Percentiles rank a stretch among this genome's conserved stretches.
phyloP scores from a whole-genome alignment of 2,888 invertebrate species.

The Dryomyza anilis region DNA sequence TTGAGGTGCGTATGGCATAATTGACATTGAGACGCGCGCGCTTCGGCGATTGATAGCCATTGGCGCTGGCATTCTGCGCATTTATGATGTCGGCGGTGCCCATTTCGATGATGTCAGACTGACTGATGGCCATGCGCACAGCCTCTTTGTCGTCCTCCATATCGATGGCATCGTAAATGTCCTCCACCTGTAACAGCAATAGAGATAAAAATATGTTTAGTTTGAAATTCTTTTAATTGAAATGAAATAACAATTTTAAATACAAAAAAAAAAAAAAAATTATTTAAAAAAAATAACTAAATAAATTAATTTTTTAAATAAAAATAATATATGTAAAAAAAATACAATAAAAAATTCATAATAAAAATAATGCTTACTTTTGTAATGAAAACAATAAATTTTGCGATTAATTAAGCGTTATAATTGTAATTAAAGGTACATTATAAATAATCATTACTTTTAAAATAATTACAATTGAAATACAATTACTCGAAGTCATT shows the following conservation, averaged over 20 bases:
- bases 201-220: not conserved
- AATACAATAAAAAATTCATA: conserved; percentile 5
- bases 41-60: conserved; percentile 62
- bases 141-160: conserved; percentile 66
- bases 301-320: not conserved
- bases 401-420: too few relatives aligned
- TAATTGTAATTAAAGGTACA: too few relatives aligned
- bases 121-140: conserved; percentile 47
- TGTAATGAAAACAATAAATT: too few relatives aligned
- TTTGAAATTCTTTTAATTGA: too few relatives aligned
- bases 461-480: not conserved
- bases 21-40: conserved; percentile 58
- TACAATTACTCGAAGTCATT: not conserved
- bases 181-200: conserved; percentile 65
- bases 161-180: conserved; percentile 76
- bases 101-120: conserved; percentile 66
- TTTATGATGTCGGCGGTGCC: conserved; percentile 64
- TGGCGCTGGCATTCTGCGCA: conserved; percentile 41
- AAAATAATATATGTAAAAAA: not conserved
- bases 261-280: not conserved
- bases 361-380: too few relatives aligned
- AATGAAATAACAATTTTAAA: conserved; percentile 10
- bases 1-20: conserved; percentile 63
- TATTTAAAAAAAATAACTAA: not conserved
- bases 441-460: too few relatives aligned